Evolutionary conservation across 2,888 invertebrate species (phyloP), one percentile per base, ranked within the genome.

Genomic region (Spodoptera exigua): DNA sequence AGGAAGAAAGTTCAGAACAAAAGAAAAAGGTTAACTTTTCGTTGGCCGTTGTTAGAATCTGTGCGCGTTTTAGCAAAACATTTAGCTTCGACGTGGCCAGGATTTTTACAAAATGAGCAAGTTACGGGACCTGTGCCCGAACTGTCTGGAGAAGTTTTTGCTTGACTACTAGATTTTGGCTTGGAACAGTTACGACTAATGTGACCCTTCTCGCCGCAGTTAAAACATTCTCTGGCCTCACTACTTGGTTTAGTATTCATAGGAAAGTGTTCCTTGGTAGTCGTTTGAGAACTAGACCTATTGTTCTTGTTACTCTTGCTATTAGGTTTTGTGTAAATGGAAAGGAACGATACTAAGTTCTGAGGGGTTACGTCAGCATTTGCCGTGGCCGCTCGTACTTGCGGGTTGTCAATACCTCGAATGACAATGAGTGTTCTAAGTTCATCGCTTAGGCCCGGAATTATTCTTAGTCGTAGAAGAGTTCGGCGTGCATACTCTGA

Each of bases 401-500:
- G 77, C 35, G 65, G 14, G 16, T 40, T 18, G 5, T 16, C 13
- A 12, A 62, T 56, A 13, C 62, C 62, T 0, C 64, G 60, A 14
- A 64, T 53, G 0, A 61, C 49, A 0, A 65, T 54, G 0, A 39
- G 41, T 0, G 35, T 43, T 21, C 60, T 68, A 9, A 81, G 27
- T 3, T 82, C 81, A 0, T 74, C 74, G 41, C 68, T 70, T 2
- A 79, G 14, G 0, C 81, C 78, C 16, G 66, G 53, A 2, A 80
- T 70, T 12, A 80, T 61, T 3, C 63, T 45, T 9, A 80, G 48
- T 0, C 80, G 67, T 2, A 81, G 45, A 11, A 81, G 16, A 0
- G 80, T 59, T 1, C 74, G 61, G 4, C 80, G 62, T 0, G 78
- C 81, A 27, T 81, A 81, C 18, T 81, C 81, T 0, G 79, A 74